Conservation (phyloP, 2,888 invertebrate species). For the Cabera pusaria region DNA sequence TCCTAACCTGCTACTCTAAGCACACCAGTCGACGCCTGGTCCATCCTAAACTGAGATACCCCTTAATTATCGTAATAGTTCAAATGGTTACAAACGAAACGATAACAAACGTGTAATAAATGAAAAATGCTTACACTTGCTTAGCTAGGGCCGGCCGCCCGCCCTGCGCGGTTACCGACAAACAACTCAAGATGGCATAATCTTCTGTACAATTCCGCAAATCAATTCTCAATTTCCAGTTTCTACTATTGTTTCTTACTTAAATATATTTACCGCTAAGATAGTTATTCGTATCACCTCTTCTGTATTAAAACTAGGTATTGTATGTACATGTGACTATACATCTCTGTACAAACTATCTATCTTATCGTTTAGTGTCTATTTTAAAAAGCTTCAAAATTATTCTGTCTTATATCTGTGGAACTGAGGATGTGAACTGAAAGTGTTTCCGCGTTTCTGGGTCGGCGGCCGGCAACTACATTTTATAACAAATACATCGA, state of each 20-base stretch:
- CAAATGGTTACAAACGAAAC: conserved; percentile 81
- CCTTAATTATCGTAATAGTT: conserved; percentile 79
- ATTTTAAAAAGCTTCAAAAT: conserved; percentile 69
- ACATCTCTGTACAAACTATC: conserved; percentile 77
- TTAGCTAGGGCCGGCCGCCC: conserved; percentile 76
- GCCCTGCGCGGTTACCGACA: conserved; percentile 61
- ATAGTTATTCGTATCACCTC: conserved; percentile 68
- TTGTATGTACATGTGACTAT: conserved; percentile 70
- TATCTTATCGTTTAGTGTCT: conserved; percentile 69
- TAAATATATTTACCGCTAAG: conserved; percentile 76
- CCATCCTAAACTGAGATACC: conserved; percentile 82
- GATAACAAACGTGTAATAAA: conserved; percentile 82
- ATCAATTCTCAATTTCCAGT: conserved; percentile 66
- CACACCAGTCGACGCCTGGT: conserved; percentile 83
- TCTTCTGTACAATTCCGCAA: conserved; percentile 69
- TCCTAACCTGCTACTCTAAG: conserved; percentile 70
- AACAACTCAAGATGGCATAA: conserved; percentile 72
- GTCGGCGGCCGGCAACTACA: conserved; percentile 72
- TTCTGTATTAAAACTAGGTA: conserved; percentile 79
- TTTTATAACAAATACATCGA: conserved; percentile 82
- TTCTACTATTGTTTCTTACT: conserved; percentile 74
- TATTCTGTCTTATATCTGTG: conserved; percentile 57
- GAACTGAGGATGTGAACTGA: conserved; percentile 75
- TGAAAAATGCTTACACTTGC: conserved; percentile 80
- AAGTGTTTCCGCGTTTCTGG: conserved; percentile 61